These are phyloP conservation scores for Jaculus jaculus DNA, from an alignment of 2,113 vertebrate species.

Conservation along the genomic window DNA sequence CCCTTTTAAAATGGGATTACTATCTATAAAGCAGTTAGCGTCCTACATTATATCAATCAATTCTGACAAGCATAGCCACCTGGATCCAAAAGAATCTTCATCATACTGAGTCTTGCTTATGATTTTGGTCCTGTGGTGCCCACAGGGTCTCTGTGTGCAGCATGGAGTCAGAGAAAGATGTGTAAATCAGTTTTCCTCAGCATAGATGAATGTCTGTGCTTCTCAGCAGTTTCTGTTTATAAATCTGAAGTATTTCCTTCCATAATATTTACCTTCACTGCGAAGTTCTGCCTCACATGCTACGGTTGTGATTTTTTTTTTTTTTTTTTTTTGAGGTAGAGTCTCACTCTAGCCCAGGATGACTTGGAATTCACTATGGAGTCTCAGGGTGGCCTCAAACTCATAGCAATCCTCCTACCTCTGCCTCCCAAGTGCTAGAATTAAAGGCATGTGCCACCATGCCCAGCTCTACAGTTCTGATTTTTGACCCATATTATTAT, in stretches of 20 bases:
- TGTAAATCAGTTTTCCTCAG: background rate
- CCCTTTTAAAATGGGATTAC: constrained; percentile 27
- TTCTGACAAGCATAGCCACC: background rate
- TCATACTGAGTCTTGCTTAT: background rate
- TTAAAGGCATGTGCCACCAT: too few relatives aligned
- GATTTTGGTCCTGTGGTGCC: background rate
- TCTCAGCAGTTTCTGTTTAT: background rate
- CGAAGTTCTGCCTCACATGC: background rate
- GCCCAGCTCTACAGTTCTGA: background rate
- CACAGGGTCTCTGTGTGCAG: background rate
- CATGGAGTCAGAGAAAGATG: background rate
- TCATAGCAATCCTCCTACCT: too few relatives aligned
- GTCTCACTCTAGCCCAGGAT: too few relatives aligned
- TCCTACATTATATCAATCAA: background rate
- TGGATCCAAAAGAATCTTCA: background rate
- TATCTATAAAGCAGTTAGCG: constrained; percentile 15
- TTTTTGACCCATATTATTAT: background rate
- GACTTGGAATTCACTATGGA: too few relatives aligned
- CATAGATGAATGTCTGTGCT: background rate
- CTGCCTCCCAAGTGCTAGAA: too few relatives aligned
- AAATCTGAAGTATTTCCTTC: background rate
- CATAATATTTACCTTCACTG: background rate
- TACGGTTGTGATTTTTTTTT: background rate
- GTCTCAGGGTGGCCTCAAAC: too few relatives aligned
- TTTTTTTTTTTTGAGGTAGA: too few relatives aligned